These are phyloP conservation scores for Limenitis camilla DNA, from an alignment of 2,888 invertebrate species.

Conservation along the genomic window DNA sequence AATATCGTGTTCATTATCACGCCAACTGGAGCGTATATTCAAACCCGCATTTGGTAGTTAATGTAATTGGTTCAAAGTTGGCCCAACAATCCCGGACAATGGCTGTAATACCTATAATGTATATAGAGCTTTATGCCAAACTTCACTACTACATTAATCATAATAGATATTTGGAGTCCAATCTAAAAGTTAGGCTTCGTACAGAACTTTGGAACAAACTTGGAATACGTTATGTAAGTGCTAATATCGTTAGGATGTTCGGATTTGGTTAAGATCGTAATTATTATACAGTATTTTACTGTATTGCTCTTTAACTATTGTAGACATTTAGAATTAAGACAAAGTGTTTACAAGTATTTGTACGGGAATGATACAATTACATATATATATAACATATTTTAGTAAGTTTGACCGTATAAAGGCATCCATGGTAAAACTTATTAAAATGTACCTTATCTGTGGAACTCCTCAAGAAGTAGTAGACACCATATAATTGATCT, in stretches of 20 bases:
- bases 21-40: conserved; percentile 15
- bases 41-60: conserved; percentile 13
- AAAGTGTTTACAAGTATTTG: too few relatives aligned
- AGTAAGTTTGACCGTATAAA: too few relatives aligned
- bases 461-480: too few relatives aligned
- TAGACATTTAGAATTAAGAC: neutral
- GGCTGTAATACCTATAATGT: conserved; percentile 3
- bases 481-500: too few relatives aligned
- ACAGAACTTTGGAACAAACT: conserved; percentile 6
- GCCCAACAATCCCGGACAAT: conserved; percentile 9
- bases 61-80: conserved; percentile 1
- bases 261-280: neutral
- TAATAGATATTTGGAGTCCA: conserved; percentile 19
- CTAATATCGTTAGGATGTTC: conserved; percentile 1
- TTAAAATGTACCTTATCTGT: too few relatives aligned
- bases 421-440: too few relatives aligned
- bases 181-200: conserved; percentile 15
- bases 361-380: too few relatives aligned
- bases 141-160: conserved; percentile 19
- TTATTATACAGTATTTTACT: neutral
- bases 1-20: conserved; percentile 19
- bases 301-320: neutral
- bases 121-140: conserved; percentile 7
- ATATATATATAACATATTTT: too few relatives aligned
- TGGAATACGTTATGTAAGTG: conserved; percentile 1